Base-by-base conservation (phyloP, 2,888 invertebrate genomes). In the Metacarcinus magister region DNA sequence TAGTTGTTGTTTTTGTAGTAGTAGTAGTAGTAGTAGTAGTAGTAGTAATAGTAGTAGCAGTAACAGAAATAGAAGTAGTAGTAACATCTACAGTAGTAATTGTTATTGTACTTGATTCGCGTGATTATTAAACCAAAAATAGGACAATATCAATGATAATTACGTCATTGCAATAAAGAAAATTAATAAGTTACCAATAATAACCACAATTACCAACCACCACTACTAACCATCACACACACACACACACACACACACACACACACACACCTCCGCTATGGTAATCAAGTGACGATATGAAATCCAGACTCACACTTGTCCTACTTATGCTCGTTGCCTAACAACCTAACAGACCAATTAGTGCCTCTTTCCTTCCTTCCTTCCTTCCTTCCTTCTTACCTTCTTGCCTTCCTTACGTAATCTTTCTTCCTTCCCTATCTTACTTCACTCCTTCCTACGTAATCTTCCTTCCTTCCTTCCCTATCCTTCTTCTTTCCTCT, bases 201-300 rank as follows among this genome's bases (percentile, higher is more conserved):
- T 10, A 90, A 43, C 23, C 90, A 46, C 90, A 43, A 43, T 10
- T 3, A 90, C 28, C 54, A 54, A 28, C 39, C 4, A 54, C 23
- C 39, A 46, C 54, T n/a, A 54, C 92, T 60, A 8, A 92, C 54
- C 28, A 0, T 28, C 54, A 92, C 16, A 92, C 54, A 92, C 32
- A 92, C 28, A 92, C 92, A 28, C 39, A 28, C 92, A 46, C 16
- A 46, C 54, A 60, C 93, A 93, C 28, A 93, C 60, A 60, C 28
- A 54, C 60, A 93, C 19, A 93, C 60, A 93, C 32, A 93, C 28
- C 7, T n/a, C 10, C 16, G 2, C 44, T 54, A 48, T 93, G 54
- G 28, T 93, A 91, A 91, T 43, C 19, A 91, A 23, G 23, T 91
- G 91, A 23, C 44, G 19, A 43, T 91, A 43, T 43, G n/a, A 46